Evolutionary conservation across 2,888 invertebrate genomes (phyloP).

Genomic region (Ochropleura plecta): DNA sequence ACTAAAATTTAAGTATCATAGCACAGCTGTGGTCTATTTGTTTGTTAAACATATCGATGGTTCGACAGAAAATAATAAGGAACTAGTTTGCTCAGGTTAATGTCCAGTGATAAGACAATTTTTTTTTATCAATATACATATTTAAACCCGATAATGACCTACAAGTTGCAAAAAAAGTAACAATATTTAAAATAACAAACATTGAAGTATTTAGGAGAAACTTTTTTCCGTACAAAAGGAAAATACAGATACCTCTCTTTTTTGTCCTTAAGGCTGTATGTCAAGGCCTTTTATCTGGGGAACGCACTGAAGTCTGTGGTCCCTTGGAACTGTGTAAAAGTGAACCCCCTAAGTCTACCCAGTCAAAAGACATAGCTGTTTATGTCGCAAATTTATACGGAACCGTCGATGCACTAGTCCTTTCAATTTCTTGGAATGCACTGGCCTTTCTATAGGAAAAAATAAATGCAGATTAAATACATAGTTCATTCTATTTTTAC

Average conservation of each 20-base stretch:
- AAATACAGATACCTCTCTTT: no score
- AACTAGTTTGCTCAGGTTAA: slow-evolving; percentile 5
- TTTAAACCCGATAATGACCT: not conserved
- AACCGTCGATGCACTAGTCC: no score
- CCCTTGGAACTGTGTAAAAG: no score
- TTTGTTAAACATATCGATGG: not conserved
- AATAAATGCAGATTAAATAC: not conserved
- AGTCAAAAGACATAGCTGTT: no score
- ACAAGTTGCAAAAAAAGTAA: not conserved
- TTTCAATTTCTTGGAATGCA: not conserved
- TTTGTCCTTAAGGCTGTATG: no score
- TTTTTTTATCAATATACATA: not conserved
- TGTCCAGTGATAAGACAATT: not conserved
- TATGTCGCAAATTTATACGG: no score
- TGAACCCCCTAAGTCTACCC: no score
- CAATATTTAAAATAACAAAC: not conserved
- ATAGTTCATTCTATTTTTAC: slow-evolving; percentile 31
- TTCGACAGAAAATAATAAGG: not conserved
- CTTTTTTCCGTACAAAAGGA: no score
- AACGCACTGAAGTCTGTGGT: no score
- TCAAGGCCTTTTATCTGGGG: no score
- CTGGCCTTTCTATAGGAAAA: not conserved
- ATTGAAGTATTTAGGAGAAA: no score
- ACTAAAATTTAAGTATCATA: not conserved
- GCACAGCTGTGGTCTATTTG: not conserved